Percentiles rank a stretch among this genome's conserved stretches.
phyloP scores from a whole-genome alignment of 2,888 invertebrate genomes.

The Brenthis ino region DNA sequence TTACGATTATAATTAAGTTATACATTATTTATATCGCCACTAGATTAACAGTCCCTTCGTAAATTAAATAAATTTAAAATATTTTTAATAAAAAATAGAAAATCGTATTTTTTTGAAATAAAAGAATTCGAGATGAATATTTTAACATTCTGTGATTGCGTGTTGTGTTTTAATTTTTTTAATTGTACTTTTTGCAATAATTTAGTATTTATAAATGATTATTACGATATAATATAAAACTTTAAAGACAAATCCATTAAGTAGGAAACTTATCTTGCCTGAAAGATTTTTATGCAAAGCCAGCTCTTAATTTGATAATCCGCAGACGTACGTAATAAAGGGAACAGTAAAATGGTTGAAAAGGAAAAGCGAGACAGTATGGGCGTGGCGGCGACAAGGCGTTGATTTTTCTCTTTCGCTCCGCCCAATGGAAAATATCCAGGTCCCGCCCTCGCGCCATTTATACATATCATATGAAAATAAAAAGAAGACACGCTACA shows the following conservation, averaged over 20 bases:
- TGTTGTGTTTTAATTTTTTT: too few relatives aligned
- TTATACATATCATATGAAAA: conserved; percentile 43
- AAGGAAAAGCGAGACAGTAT: conserved; percentile 53
- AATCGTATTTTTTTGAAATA: too few relatives aligned
- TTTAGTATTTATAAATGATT: too few relatives aligned
- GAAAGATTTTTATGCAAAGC: conserved; percentile 33
- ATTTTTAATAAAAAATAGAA: too few relatives aligned
- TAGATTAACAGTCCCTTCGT: too few relatives aligned
- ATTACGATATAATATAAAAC: neutral
- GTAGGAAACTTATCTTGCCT: conserved; percentile 15
- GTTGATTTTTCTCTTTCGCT: conserved; percentile 71
- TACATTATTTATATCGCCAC: too few relatives aligned
- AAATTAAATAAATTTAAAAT: too few relatives aligned
- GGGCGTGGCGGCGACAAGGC: conserved; percentile 75
- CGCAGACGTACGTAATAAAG: conserved; percentile 52
- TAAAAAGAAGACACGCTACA: conserved; percentile 25
- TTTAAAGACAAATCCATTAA: neutral
- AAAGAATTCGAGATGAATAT: too few relatives aligned
- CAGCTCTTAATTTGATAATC: conserved; percentile 39
- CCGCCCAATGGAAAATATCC: conserved; percentile 73
- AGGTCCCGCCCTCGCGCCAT: conserved; percentile 69
- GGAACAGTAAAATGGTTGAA: conserved; percentile 54
- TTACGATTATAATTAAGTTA: too few relatives aligned
- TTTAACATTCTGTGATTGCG: too few relatives aligned
- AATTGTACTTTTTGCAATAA: too few relatives aligned